Percentiles rank a stretch among this genome's conserved stretches.
phyloP scores from a whole-genome alignment of 2,113 vertebrate species.

The Manacus vitellinus region DNA sequence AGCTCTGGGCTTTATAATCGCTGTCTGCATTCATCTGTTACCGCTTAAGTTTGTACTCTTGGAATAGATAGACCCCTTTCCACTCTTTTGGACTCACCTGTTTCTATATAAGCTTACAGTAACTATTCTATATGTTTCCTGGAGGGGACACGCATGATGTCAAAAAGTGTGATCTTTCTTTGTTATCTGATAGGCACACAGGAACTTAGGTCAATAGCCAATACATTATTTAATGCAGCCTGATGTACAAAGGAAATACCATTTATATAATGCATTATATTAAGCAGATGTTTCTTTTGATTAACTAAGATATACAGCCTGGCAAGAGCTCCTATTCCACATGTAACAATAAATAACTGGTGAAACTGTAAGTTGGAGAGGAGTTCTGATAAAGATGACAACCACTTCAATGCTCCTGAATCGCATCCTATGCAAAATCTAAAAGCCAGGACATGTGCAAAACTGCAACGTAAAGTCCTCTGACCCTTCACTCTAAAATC shows the following conservation, averaged over 20 bases:
- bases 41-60: background rate
- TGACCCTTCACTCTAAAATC: background rate
- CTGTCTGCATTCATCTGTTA: background rate
- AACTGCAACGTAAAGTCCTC: background rate
- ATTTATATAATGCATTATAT: background rate
- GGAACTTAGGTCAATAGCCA: background rate
- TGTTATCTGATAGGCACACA: background rate
- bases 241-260: conserved; percentile 25
- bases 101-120: background rate
- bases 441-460: background rate
- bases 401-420: background rate
- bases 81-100: conserved; percentile 23
- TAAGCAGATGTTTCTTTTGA: conserved; percentile 40
- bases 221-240: conserved; percentile 17
- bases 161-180: background rate
- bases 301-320: conserved; percentile 2
- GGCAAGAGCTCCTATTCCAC: background rate
- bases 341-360: background rate
- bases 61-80: background rate
- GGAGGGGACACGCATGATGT: background rate
- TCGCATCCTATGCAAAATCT: background rate
- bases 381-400: background rate
- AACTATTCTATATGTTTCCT: background rate
- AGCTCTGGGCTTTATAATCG: background rate
- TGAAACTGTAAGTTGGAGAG: background rate